phyloP scores from a whole-genome alignment of 2,888 invertebrate species.

The Cephus runcator region DNA sequence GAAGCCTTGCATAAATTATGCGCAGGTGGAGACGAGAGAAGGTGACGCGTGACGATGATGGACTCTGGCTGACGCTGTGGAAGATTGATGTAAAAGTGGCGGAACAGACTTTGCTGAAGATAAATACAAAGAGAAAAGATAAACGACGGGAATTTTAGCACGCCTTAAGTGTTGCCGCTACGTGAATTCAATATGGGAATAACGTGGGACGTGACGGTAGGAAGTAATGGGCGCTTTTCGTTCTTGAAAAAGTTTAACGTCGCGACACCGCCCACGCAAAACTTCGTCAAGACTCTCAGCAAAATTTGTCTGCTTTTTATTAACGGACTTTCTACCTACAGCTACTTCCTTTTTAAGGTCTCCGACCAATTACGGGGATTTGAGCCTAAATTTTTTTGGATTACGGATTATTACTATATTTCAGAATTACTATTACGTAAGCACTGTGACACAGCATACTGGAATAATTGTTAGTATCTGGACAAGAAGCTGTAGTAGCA shows the following conservation, averaged over 20 bases:
- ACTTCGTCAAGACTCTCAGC: neutral
- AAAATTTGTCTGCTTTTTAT: neutral
- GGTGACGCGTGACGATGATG: neutral
- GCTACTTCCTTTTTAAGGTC: neutral
- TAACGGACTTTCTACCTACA: neutral
- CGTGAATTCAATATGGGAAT: neutral
- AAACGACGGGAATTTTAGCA: neutral
- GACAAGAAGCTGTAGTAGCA: neutral
- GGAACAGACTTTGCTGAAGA: neutral
- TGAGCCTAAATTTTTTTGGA: neutral
- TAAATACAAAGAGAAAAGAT: neutral
- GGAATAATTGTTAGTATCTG: neutral
- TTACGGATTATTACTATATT: neutral
- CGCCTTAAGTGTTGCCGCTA: neutral
- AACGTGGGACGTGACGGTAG: neutral
- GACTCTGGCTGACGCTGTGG: neutral
- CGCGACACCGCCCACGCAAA: neutral
- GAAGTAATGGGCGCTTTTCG: neutral
- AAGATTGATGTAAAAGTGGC: neutral
- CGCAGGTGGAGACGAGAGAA: neutral
- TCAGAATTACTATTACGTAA: neutral
- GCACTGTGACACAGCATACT: neutral
- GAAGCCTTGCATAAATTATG: neutral
- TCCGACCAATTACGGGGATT: neutral
- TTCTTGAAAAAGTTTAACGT: neutral